These are phyloP conservation scores for Otolemur crassicaudatus DNA, from an alignment of 2,797 vertebrate species.

Conservation along the genomic window DNA sequence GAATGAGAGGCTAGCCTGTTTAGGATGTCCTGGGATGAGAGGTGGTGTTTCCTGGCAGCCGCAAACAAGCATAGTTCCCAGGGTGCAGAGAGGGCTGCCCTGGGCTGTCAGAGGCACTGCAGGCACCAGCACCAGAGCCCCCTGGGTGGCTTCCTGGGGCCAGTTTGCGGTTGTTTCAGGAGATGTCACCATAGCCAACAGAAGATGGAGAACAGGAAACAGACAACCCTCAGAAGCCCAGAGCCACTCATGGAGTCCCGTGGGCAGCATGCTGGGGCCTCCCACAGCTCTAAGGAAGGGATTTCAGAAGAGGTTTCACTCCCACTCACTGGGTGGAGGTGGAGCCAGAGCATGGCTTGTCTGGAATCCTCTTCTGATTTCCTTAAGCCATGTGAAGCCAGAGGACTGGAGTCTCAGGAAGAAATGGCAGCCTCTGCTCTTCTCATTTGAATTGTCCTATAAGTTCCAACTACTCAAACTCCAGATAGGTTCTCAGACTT, in stretches of 20 bases:
- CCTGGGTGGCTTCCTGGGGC: too few species aligned
- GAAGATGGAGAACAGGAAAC: background rate
- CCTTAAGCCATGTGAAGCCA: background rate
- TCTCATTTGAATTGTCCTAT: background rate
- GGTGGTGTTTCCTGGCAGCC: accelerated
- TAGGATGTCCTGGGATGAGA: too few species aligned
- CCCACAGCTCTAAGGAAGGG: background rate
- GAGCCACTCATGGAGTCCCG: accelerated
- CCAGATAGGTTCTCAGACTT: background rate
- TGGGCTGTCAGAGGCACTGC: too few species aligned
- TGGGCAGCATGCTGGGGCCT: accelerated
- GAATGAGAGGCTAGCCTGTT: background rate
- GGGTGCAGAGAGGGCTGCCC: background rate
- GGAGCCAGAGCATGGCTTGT: background rate
- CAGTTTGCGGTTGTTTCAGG: background rate
- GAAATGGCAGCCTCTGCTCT: background rate
- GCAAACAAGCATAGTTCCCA: background rate
- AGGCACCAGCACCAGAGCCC: background rate
- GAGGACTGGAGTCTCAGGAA: background rate
- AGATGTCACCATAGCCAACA: background rate
- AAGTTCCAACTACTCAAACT: background rate
- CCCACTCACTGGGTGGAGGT: too few species aligned
- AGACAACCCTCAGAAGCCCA: background rate
- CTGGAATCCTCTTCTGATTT: background rate
- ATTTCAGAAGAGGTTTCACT: background rate